A percentile compares a stretch with the other conserved stretches of the same genome.
phyloP scores from a whole-genome alignment of 1,140 invertebrate species.

The Mycetomoellerius zeteki region DNA sequence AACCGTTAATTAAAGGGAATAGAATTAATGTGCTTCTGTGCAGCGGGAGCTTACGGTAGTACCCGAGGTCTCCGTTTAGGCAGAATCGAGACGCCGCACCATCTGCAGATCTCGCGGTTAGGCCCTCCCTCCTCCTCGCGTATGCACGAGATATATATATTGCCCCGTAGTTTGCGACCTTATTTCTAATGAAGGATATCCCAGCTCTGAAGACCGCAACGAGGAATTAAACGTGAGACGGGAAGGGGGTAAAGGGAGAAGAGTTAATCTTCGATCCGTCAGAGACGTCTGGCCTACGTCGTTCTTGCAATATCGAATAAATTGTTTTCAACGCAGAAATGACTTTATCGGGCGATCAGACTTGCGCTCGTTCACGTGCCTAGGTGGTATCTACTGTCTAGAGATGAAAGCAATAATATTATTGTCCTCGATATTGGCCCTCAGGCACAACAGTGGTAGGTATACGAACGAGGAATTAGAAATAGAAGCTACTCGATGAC shows the following conservation, averaged over 20 bases:
- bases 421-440: conserved; percentile 52
- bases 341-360: conserved; percentile 24
- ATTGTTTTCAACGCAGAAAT: not conserved
- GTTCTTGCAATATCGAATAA: conserved; percentile 14
- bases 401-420: conserved; percentile 45
- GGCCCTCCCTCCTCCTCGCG: not conserved
- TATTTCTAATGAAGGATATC: conserved; percentile 43
- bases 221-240: not conserved
- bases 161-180: not conserved
- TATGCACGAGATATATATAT: not conserved
- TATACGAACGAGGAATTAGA: conserved; percentile 63
- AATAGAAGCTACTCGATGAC: conserved; percentile 67
- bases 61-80: not conserved
- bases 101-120: conserved; percentile 38
- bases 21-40: conserved; percentile 34
- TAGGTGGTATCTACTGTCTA: not conserved
- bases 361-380: conserved; percentile 14
- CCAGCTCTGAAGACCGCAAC: not conserved
- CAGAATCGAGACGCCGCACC: conserved; percentile 35
- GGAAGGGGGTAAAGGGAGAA: not conserved
- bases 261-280: not conserved
- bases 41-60: not conserved
- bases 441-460: conserved; percentile 27
- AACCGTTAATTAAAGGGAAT: conserved; percentile 48
- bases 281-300: not conserved